Evolutionary conservation across 2,113 vertebrate species (phyloP), one percentile per base, ranked within the genome.

Genomic region (Pachypanchax playfairii): DNA sequence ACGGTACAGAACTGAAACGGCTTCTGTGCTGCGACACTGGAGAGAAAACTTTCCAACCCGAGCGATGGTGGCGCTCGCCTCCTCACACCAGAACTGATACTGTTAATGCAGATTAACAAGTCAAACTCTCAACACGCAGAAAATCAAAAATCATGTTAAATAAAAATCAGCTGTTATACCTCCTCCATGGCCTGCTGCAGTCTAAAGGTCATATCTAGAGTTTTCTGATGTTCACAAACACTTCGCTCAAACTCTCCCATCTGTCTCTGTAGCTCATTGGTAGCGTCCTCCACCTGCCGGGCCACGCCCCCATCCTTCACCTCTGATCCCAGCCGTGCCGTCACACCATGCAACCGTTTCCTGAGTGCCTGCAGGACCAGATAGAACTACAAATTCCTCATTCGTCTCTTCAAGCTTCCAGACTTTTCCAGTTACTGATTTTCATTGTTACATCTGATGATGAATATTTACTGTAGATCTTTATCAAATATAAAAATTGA

Each of bases 61-160:
- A 47, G 93, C 12, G 12, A 98, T 91, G 38, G 95, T 95, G 18
- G 93, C 91, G 1, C 90, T 93, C 17, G 94, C 92, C 44, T 96
- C 96, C 70, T 96, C 94, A 61, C 91, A 94, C 95, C 95, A 98
- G 78, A 93, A 93, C 31, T 94, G 92, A 72, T 93, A 94, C 96
- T 98, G 58, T 20, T 0, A 0, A 54, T 95, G 53, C 12, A 61
- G 44, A 36, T 3, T 10, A 15, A n/a, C 59, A 15, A 15, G 25
- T 49, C 47, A 49, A n/a, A n/a, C n/a, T n/a, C n/a, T n/a, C n/a
- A n/a, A n/a, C n/a, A n/a, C n/a, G n/a, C n/a, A n/a, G 14, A n/a
- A 9, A 10, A 20, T 6, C 9, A 18, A 24, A 10, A 5, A n/a
- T 26, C 9, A 2, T 6, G 24, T 12, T 1, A 26, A 24, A 28